Evolutionary conservation across 2,888 invertebrate species (phyloP).

Genomic region (Pseudeuparius sepicola): DNA sequence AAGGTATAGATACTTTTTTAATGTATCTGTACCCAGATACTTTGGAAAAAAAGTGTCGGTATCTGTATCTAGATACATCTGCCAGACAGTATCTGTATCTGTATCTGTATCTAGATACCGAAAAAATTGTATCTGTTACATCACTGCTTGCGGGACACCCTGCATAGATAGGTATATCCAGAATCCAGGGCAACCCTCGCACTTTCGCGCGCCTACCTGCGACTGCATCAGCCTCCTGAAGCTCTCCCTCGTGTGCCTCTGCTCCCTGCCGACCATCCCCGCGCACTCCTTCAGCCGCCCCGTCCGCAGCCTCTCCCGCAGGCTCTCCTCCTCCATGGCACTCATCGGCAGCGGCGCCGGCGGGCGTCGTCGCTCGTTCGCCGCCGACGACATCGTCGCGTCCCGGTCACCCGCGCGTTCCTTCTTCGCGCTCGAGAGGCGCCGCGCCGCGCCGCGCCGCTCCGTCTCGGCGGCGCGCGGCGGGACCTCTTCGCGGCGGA

Average conservation of each 20-base stretch:
- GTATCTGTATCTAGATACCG: no score
- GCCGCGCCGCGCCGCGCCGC: conserved; percentile 19
- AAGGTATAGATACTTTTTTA: no score
- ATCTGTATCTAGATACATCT: no score
- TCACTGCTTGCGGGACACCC: no score
- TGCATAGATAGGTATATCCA: no score
- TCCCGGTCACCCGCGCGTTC: no score
- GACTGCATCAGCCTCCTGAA: conserved; percentile 57
- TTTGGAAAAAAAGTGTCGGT: no score
- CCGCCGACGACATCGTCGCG: conserved; percentile 11
- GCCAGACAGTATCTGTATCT: no score
- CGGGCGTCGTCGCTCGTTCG: conserved; percentile 28
- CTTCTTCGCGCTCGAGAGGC: conserved; percentile 22
- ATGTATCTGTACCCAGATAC: no score
- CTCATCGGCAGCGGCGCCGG: conserved; percentile 47
- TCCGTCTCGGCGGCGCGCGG: no score
- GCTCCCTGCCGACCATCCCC: conserved; percentile 53
- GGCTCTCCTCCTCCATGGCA: conserved; percentile 61
- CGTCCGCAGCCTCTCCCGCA: conserved; percentile 50
- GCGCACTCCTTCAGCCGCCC: conserved; percentile 55
- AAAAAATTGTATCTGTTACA: no score
- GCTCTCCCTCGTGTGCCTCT: conserved; percentile 51
- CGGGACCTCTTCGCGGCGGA: conserved; percentile 13
- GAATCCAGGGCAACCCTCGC: no score
- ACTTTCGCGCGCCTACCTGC: conserved; percentile 45